Conservation (phyloP, 2,113 vertebrate species). For the Petrocephalus zakoni region DNA sequence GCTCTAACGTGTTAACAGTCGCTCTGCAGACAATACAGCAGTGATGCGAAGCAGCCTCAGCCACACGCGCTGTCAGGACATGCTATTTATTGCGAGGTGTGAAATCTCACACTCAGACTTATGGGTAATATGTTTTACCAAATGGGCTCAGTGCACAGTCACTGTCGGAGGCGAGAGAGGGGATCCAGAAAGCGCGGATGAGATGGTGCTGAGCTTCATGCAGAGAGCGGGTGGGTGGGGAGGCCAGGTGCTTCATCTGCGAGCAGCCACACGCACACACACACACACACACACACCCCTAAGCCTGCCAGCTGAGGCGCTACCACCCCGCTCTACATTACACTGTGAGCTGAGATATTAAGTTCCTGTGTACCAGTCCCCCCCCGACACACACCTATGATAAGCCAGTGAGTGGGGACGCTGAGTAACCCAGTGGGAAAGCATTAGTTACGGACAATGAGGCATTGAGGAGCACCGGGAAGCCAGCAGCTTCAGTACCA, state of each 20-base stretch:
- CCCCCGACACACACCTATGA: neutral
- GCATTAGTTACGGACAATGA: neutral
- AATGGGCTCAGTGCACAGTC: neutral
- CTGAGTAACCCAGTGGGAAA: neutral
- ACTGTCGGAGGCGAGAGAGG: neutral
- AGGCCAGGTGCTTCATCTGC: neutral
- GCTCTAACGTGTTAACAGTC: neutral
- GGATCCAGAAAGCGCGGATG: neutral
- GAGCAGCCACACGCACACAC: neutral
- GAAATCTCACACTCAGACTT: constrained; percentile 5
- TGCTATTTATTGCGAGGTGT: neutral
- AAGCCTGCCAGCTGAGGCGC: neutral
- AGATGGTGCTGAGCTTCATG: neutral
- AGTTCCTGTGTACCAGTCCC: neutral
- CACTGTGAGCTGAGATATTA: neutral
- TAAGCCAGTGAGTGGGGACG: neutral
- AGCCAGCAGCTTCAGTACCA: no score
- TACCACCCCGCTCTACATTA: neutral
- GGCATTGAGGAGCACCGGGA: neutral
- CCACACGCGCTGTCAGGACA: neutral
- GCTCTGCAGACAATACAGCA: neutral
- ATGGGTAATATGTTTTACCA: neutral
- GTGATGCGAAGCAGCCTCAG: neutral
- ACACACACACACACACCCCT: neutral
- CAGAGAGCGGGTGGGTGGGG: neutral